Evolutionary conservation across 2,797 vertebrate species (phyloP).

Genomic region (Simalia tracyae): DNA sequence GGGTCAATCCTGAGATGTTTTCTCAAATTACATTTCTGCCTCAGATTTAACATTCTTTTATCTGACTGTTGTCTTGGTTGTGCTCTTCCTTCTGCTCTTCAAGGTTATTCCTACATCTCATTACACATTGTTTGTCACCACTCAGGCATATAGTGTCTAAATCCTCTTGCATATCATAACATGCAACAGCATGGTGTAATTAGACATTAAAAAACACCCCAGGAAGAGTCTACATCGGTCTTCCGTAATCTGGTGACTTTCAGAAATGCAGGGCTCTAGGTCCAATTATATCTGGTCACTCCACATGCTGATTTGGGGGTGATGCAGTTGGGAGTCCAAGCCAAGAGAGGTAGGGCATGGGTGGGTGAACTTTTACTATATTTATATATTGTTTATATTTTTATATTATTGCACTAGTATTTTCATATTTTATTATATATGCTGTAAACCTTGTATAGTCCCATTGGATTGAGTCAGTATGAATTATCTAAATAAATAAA

Average conservation of each 20-base stretch:
- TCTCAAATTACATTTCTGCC: not conserved
- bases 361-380: not conserved
- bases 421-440: not conserved
- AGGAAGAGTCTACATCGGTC: not conserved
- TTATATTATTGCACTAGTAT: not conserved
- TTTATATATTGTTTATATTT: not conserved
- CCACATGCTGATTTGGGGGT: not conserved
- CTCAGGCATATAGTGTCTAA: not conserved
- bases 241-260: not conserved
- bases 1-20: not conserved
- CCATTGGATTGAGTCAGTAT: not conserved
- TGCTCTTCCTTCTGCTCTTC: not conserved
- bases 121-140: not conserved
- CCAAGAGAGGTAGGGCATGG: not conserved
- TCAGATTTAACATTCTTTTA: not conserved
- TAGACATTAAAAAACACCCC: not conserved
- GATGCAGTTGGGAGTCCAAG: not conserved
- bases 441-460: not conserved
- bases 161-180: not conserved
- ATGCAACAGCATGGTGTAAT: not conserved
- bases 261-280: not conserved
- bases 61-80: not conserved
- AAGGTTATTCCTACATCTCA: not conserved
- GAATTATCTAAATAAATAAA: not conserved
- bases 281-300: not conserved